Conservation (phyloP, 2,797 vertebrate genomes). For the Lagorchestes hirsutus region DNA sequence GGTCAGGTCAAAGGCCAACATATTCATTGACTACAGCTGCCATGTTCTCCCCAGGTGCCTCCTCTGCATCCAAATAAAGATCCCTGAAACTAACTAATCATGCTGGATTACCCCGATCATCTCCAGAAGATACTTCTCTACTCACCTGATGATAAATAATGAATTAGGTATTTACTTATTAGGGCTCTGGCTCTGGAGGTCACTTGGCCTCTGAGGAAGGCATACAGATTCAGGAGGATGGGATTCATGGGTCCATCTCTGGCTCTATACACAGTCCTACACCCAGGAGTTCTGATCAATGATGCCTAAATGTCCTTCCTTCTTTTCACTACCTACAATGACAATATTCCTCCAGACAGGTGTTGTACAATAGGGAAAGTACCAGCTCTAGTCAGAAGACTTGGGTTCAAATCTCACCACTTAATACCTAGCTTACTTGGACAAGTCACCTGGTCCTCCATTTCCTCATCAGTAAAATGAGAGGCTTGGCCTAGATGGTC, state of each 20-base stretch:
- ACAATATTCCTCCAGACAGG: not conserved
- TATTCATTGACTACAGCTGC: conserved; percentile 51
- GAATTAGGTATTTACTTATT: conserved; percentile 82
- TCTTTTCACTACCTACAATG: not conserved
- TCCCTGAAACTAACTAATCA: conserved; percentile 77
- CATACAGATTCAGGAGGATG: conserved; percentile 83
- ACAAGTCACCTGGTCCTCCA: not conserved
- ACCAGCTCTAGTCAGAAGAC: not conserved
- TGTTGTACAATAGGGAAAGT: not conserved
- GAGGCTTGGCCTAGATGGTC: not conserved
- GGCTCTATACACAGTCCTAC: not conserved
- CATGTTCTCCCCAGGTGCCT: conserved; percentile 51
- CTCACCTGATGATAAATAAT: conserved; percentile 82
- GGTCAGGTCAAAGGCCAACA: conserved; percentile 68
- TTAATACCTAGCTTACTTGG: not conserved
- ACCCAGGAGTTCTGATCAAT: not conserved
- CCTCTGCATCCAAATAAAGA: conserved; percentile 79
- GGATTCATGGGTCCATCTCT: conserved; percentile 10
- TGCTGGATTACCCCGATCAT: conserved; percentile 81
- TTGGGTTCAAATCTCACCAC: not conserved
- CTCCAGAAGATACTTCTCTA: conserved; percentile 66
- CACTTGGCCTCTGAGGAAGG: conserved; percentile 68
- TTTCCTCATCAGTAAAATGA: not conserved
- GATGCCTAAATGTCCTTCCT: not conserved
- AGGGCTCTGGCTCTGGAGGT: conserved; percentile 81